phyloP scores from a whole-genome alignment of 2,797 vertebrate genomes.

The Peromyscus aztecus region DNA sequence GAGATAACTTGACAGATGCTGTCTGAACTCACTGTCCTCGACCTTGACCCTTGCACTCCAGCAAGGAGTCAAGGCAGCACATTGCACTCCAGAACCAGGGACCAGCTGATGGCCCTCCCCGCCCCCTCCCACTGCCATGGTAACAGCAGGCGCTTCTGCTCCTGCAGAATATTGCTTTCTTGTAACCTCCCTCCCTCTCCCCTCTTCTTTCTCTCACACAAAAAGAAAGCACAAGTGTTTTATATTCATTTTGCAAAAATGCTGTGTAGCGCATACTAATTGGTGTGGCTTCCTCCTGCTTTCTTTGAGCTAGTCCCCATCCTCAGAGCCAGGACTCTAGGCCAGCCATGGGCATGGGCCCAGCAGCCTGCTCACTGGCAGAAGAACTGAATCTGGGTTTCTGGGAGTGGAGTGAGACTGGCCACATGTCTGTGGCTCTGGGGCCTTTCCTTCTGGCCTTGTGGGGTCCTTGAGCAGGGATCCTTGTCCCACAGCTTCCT shows the following conservation, averaged over 20 bases:
- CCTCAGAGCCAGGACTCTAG: slow-evolving; percentile 59
- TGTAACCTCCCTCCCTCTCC: slow-evolving; percentile 79
- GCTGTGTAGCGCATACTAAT: slow-evolving; percentile 87
- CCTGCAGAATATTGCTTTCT: slow-evolving; percentile 88
- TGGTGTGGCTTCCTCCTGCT: slow-evolving; percentile 74
- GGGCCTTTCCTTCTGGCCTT: background rate
- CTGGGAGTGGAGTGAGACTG: background rate
- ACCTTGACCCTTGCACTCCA: slow-evolving; percentile 31
- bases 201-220: slow-evolving; percentile 80
- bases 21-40: background rate
- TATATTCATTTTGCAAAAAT: slow-evolving; percentile 81
- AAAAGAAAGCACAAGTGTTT: slow-evolving; percentile 86
- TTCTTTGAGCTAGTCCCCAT: slow-evolving; percentile 43
- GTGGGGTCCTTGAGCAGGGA: background rate
- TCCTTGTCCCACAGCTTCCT: slow-evolving; percentile 14
- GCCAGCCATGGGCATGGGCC: slow-evolving; percentile 43
- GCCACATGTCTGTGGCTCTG: background rate
- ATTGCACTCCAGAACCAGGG: slow-evolving; percentile 42
- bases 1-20: slow-evolving; percentile 29
- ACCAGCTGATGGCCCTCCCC: slow-evolving; percentile 75
- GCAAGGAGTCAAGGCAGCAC: background rate
- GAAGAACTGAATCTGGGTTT: background rate
- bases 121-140: slow-evolving; percentile 84
- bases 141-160: slow-evolving; percentile 78
- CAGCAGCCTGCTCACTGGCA: slow-evolving; percentile 24